Base-by-base conservation (phyloP, 2,797 vertebrate genomes). In the Aldrovandia affinis region DNA sequence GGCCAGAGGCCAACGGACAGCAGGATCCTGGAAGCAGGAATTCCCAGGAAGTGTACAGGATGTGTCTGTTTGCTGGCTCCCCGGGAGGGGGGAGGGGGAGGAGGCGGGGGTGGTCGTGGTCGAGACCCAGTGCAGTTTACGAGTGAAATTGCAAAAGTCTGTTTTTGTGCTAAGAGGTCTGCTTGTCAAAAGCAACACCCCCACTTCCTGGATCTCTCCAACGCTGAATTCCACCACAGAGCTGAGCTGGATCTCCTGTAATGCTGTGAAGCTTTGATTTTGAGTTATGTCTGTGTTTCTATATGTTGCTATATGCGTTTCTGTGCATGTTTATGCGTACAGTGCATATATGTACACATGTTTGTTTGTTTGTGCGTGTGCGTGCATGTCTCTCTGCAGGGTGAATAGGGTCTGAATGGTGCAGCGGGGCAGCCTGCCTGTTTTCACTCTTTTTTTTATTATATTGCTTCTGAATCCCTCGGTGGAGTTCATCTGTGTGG, bases 401-500 rank as follows among this genome's bases (percentile, higher is more conserved):
- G 10, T 39, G 25, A 59, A 86, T 50, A 84, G n/a, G 81, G 59
- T 85, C 54, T 81, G 55, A 82, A 81, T 83, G 80, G 83, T 52
- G 73, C 82, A 55, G 70, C 30, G 33, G 79, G 65, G 55, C 14
- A 83, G 70, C 59, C 42, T 25, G 59, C 68, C 77, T 61, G 57
- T 84, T 54, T 70, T 63, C 82, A 42, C 63, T 81, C 81, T 79
- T 85, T 63, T 82, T 70, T 70, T 59, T 81, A 73, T 82, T 63
- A n/a, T n/a, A n/a, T 83, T 20, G 65, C 84, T 82, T 89, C 91
- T 59, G 82, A 92, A 90, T 92, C 89, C 87, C 88, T 88, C 86
- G 88, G 91, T 85, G 88, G 89, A 92, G 92, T 88, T 89, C 87
- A 92, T 90, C 91, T 93, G 85, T 83, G 80, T 36, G 81, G 93